Conservation (phyloP, 1,140 invertebrate species). For the Diploscapter pachys region DNA sequence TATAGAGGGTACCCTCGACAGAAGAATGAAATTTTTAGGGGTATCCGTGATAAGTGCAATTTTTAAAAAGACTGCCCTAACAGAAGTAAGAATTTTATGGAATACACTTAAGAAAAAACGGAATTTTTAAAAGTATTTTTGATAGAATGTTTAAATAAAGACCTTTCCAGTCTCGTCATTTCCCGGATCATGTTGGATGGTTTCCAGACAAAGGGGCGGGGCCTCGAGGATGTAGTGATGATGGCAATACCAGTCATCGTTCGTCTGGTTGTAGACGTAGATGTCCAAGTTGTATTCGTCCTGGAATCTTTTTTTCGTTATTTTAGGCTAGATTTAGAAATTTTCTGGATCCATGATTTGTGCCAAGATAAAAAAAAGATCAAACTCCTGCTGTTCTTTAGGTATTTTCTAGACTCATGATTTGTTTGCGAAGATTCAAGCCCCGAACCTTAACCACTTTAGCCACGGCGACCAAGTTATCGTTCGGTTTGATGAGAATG, state of each 20-base stretch:
- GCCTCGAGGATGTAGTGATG: slow-evolving; percentile 83
- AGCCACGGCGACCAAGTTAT: slow-evolving; percentile 32
- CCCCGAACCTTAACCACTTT: slow-evolving; percentile 24
- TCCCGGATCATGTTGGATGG: slow-evolving; percentile 32
- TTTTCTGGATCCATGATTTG: no score
- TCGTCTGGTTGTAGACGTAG: slow-evolving; percentile 82
- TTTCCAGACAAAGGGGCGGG: slow-evolving; percentile 69
- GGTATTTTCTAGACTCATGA: background rate
- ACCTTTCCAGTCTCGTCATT: slow-evolving; percentile 26
- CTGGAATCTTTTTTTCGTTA: slow-evolving; percentile 1
- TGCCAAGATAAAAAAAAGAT: slow-evolving; percentile 59
- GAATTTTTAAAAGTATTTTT: background rate
- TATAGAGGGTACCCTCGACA: slow-evolving; percentile 84
- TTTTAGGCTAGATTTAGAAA: background rate
- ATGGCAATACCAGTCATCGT: slow-evolving; percentile 83
- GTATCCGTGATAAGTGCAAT: background rate
- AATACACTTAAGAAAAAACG: background rate
- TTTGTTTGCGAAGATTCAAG: background rate
- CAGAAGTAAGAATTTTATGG: background rate
- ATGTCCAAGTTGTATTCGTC: slow-evolving; percentile 45
- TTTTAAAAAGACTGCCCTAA: background rate
- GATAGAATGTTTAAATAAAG: background rate
- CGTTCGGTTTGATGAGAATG: slow-evolving; percentile 26
- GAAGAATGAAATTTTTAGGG: slow-evolving; percentile 60
- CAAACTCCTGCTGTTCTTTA: background rate